A percentile compares a stretch with the other conserved stretches of the same genome.
phyloP scores from a whole-genome alignment of 2,797 vertebrate genomes.

The Chloroceryle amazona region DNA sequence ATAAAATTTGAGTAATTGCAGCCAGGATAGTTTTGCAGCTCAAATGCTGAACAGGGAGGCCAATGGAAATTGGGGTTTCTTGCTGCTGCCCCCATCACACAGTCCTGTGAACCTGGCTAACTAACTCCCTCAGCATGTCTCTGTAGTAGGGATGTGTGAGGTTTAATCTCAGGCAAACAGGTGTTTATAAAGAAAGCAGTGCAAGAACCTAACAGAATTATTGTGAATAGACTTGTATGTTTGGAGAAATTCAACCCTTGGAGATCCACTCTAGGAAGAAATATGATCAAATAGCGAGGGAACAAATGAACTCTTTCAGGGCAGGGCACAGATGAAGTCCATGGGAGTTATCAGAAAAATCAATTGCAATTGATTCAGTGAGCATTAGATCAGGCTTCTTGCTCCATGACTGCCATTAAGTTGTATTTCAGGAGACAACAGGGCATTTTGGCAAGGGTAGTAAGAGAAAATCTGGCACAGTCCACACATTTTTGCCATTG shows the following conservation, averaged over 20 bases:
- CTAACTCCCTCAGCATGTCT: not conserved
- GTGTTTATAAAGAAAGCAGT: not conserved
- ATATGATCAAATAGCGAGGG: not conserved
- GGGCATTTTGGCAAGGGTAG: conserved; percentile 1
- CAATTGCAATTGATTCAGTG: conserved; percentile 47
- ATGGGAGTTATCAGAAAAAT: conserved; percentile 23
- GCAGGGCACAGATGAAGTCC: not conserved
- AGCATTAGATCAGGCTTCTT: conserved; percentile 46
- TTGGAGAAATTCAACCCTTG: not conserved
- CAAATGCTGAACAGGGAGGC: not conserved
- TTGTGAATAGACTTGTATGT: not conserved
- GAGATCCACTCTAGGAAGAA: conserved; percentile 26
- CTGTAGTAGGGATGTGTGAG: not conserved
- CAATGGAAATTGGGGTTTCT: not conserved
- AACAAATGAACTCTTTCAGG: conserved; percentile 29
- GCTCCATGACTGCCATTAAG: conserved; percentile 18
- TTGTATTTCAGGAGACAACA: conserved; percentile 43
- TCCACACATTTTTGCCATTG: not conserved
- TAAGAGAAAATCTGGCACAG: conserved; percentile 8
- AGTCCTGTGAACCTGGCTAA: not conserved
- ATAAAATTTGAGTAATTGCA: not conserved
- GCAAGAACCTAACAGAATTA: not conserved
- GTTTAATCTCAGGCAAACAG: not conserved
- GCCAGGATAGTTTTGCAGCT: not conserved
- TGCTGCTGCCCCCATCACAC: not conserved